Conservation (phyloP, 2,888 invertebrate species). For the Polymixis flavicincta region DNA sequence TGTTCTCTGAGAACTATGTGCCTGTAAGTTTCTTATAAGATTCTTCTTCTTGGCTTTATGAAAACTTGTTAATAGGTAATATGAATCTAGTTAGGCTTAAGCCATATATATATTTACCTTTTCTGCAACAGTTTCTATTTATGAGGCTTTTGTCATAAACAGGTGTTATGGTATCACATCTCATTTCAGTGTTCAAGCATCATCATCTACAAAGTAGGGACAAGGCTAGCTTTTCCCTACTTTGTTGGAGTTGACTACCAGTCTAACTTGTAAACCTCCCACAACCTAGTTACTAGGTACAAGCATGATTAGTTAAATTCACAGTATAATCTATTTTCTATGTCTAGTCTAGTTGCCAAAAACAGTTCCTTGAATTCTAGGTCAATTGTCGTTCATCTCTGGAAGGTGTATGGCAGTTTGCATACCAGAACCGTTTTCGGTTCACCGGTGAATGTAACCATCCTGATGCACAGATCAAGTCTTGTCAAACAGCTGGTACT, state of each 20-base stretch:
- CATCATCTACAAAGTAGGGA: neutral
- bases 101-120: too few species aligned
- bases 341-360: neutral
- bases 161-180: neutral
- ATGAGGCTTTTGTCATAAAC: neutral
- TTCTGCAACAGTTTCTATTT: neutral
- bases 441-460: constrained; percentile 98
- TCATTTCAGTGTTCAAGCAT: neutral
- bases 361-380: constrained; percentile 68
- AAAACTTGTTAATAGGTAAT: neutral
- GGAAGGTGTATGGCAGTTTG: constrained; percentile 99
- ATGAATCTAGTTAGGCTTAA: constrained; percentile 14
- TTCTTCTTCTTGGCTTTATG: constrained; percentile 10
- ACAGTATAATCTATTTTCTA: neutral
- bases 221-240: neutral
- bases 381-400: constrained; percentile 97
- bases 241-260: neutral
- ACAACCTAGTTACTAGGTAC: neutral
- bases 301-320: neutral
- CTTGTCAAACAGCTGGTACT: constrained; percentile 98
- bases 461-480: constrained; percentile 96
- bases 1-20: constrained; percentile 97
- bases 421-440: constrained; percentile 96
- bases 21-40: constrained; percentile 89
- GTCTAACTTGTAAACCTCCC: neutral